Base-by-base conservation (phyloP, 2,113 vertebrate genomes). In the Grallaria varia region DNA sequence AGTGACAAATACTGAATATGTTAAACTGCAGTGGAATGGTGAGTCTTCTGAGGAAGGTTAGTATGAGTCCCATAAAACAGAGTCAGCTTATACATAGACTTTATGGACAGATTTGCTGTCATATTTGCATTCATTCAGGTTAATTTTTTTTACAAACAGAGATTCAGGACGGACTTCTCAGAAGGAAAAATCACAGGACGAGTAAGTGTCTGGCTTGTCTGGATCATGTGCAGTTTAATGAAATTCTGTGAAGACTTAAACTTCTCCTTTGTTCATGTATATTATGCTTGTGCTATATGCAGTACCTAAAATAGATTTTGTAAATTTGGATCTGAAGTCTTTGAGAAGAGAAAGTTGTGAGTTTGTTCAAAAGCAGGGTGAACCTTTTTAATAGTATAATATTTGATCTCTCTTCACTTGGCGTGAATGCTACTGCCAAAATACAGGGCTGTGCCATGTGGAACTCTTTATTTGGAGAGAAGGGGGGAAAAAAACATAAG, bases 181-280 rank as follows among this genome's bases (percentile, higher is more conserved):
- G 99, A 99, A 96, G 99, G 99, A 74, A 99, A 99, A 97, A 99
- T 99, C 97, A 99, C 99, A 91, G 99, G 99, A 98, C 98, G 99
- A 97, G 99, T 98, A 96, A 99, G 99, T 99, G 93, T 97, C 92
- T 95, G 91, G 39, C 73, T 77, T 87, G 22, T 62, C 45, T 94
- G 55, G 18, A 62, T 86, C 59, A 4, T 17, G 4, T 64, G 13
- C 3, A 8, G 3, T 60, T 84, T 87, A 77, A 64, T 67, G 19
- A 77, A 50, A 25, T 67, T 2, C 47, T 74, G 23, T 64, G 30
- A 77, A 93, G 52, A 50, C 30, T 89, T 58, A 77, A 58, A 56
- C 28, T 80, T 63, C 10, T 74, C 1, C 35, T 64, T 42, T n/a
- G 22, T 62, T 85, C 2, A 1, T 50, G 22, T 35, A 9, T 63